Conservation (phyloP, 2,113 vertebrate species). For the Poicephalus gulielmi region DNA sequence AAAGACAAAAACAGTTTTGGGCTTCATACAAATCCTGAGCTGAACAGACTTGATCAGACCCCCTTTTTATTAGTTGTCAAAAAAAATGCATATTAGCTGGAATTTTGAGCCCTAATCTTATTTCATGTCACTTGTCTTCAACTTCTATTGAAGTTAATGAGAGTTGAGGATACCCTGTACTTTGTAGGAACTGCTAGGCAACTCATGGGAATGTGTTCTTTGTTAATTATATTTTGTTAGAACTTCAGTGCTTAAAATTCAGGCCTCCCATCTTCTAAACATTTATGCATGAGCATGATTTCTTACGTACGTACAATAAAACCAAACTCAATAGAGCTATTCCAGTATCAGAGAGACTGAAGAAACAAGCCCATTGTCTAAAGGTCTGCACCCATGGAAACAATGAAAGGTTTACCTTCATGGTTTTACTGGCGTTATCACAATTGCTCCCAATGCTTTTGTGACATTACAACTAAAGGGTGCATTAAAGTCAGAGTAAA, state of each 20-base stretch:
- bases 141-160: neutral
- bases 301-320: neutral
- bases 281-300: neutral
- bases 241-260: neutral
- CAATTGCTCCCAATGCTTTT: neutral
- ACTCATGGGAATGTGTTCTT: slow-evolving; percentile 13
- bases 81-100: neutral
- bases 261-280: neutral
- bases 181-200: slow-evolving; percentile 16
- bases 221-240: slow-evolving; percentile 36
- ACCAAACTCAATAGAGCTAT: neutral
- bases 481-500: neutral
- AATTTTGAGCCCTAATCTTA: neutral
- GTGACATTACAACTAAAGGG: neutral
- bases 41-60: neutral
- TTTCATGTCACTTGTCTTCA: neutral
- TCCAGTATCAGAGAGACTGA: neutral
- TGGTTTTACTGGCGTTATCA: neutral
- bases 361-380: neutral
- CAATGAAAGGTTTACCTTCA: neutral
- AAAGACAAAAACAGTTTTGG: neutral
- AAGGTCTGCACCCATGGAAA: neutral
- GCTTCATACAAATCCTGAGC: neutral
- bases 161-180: neutral
- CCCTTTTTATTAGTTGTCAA: neutral